Percentiles rank a stretch among this genome's conserved stretches.
Conservation (phyloP, 2,113 vertebrate species). For the Piprites chloris region DNA sequence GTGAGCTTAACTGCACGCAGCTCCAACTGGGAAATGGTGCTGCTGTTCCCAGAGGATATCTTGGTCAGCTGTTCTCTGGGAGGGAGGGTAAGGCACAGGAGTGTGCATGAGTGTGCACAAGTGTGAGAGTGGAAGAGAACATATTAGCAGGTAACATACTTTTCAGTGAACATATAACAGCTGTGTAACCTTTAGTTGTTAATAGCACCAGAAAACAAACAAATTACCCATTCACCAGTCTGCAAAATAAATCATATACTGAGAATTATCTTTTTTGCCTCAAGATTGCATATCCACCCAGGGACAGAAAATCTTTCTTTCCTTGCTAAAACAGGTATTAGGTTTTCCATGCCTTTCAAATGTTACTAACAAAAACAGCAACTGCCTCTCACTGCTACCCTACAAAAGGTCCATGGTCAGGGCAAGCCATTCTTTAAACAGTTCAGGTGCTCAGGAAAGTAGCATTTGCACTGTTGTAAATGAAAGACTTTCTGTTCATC, state of each 20-base stretch:
- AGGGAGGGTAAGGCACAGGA: background rate
- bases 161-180: background rate
- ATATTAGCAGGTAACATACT: background rate
- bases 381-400: background rate
- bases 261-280: background rate
- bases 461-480: background rate
- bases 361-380: background rate
- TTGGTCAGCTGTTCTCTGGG: background rate
- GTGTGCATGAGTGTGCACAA: background rate
- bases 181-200: background rate
- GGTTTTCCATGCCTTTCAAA: background rate
- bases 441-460: background rate
- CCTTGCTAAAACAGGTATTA: background rate
- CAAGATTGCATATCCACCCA: background rate
- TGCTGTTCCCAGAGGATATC: background rate
- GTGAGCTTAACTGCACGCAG: constrained; percentile 8
- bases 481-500: background rate
- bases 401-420: accelerated
- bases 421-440: background rate
- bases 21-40: background rate
- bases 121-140: background rate
- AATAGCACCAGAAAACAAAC: background rate
- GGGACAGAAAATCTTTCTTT: background rate
- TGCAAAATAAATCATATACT: background rate
- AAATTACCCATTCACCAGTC: background rate